Conservation (phyloP, 1,140 invertebrate genomes). For the Neotoxoptera formosana region DNA sequence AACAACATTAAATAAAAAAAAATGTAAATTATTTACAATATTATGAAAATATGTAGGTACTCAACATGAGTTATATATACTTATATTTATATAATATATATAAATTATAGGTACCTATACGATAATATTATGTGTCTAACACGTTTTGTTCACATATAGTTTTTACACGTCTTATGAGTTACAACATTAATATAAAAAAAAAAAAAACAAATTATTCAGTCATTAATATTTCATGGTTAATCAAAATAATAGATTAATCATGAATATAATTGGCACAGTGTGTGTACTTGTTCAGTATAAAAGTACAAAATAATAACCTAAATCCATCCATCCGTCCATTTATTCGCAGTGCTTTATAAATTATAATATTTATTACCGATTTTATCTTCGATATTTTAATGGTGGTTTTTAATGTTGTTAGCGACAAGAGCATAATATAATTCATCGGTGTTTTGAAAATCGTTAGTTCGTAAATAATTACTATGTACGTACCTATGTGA, state of each 20-base stretch:
- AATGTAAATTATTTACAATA: conserved; percentile 27
- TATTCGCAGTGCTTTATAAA: neutral
- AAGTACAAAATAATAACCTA: conserved; percentile 10
- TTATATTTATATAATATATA: no score
- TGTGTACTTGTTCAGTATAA: neutral
- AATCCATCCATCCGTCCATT: neutral
- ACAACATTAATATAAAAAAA: neutral
- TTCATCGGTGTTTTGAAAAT: neutral
- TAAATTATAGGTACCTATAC: neutral
- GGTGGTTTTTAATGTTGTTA: conserved; percentile 15
- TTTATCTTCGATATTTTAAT: neutral
- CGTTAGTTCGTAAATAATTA: neutral
- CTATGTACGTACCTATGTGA: neutral
- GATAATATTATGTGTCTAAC: neutral
- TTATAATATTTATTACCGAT: neutral
- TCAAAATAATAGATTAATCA: conserved; percentile 38
- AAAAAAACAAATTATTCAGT: conserved; percentile 40
- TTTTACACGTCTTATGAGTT: neutral
- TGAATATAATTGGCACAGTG: conserved; percentile 27
- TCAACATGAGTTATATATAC: conserved; percentile 33
- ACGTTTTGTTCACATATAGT: conserved; percentile 25
- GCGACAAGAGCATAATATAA: neutral
- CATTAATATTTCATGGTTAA: conserved; percentile 23
- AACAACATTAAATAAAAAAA: conserved; percentile 4
- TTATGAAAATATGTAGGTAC: conserved; percentile 2